phyloP scores from a whole-genome alignment of 2,113 vertebrate genomes.

The Orientallactaga bullata region DNA sequence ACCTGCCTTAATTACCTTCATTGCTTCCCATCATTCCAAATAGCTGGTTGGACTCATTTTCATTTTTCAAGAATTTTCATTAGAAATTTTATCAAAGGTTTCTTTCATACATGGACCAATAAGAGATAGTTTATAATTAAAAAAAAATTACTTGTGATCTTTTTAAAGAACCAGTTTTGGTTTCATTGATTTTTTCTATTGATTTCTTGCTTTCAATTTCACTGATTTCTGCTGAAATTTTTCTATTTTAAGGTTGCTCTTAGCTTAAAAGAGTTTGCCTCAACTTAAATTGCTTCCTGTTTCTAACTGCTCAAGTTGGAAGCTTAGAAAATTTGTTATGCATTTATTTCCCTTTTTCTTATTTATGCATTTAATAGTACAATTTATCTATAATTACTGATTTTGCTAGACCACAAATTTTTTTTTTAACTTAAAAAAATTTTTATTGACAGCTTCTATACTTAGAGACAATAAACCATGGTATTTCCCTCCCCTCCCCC shows the following conservation, averaged over 20 bases:
- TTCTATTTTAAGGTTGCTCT: neutral
- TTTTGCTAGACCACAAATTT: neutral
- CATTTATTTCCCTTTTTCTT: neutral
- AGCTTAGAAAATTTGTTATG: constrained; percentile 2
- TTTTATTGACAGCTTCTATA: no score
- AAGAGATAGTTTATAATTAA: neutral
- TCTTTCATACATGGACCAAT: neutral
- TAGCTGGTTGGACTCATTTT: neutral
- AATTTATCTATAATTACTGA: neutral
- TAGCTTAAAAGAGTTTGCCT: neutral
- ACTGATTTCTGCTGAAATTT: constrained; percentile 1
- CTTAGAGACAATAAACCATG: no score
- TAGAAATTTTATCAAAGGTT: neutral
- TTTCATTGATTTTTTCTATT: constrained; percentile 28
- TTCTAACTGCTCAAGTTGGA: neutral
- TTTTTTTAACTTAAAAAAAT: no score
- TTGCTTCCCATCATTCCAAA: neutral
- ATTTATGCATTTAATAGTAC: neutral
- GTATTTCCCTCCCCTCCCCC: no score
- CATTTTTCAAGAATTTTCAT: neutral
- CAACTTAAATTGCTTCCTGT: neutral
- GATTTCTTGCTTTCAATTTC: neutral
- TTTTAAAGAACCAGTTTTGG: constrained; percentile 23
- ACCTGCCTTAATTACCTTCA: neutral
- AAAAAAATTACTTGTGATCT: neutral